Percentiles rank a stretch among this genome's conserved stretches.
Conservation (phyloP, 1,140 invertebrate genomes). For the Phymorhynchus buccinoides region DNA sequence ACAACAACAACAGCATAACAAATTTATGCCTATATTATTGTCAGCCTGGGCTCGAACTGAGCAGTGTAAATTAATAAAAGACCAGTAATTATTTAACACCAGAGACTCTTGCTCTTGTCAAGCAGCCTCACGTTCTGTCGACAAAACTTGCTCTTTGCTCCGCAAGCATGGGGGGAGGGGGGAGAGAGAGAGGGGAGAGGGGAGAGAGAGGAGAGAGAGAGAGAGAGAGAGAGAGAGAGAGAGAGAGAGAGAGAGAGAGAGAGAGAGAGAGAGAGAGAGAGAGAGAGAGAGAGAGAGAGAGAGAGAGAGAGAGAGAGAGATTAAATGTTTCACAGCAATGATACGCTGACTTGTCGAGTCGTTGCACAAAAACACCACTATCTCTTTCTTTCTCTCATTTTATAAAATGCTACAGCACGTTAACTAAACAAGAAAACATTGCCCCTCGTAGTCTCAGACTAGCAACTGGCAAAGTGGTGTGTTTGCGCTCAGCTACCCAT, state of each 20-base stretch:
- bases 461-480: conserved; percentile 23
- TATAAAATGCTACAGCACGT: conserved; percentile 33
- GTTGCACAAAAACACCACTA: neutral
- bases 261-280: neutral
- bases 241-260: no score
- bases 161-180: neutral
- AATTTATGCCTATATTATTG: conserved; percentile 20
- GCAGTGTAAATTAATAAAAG: conserved; percentile 41
- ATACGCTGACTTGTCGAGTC: neutral
- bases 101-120: neutral
- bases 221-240: neutral
- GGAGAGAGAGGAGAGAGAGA: neutral
- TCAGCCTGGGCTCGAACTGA: neutral
- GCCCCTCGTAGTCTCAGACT: no score
- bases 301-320: neutral
- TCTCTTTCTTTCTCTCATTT: neutral
- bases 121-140: neutral
- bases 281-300: no score
- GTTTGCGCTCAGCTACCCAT: conserved; percentile 38
- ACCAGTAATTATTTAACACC: conserved; percentile 39
- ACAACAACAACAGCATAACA: conserved; percentile 15
- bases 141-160: conserved; percentile 12
- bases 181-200: neutral
- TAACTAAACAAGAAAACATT: conserved; percentile 26
- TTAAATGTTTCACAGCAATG: conserved; percentile 22